phyloP scores from a whole-genome alignment of 2,888 invertebrate genomes.

The Cyclophora punctaria region DNA sequence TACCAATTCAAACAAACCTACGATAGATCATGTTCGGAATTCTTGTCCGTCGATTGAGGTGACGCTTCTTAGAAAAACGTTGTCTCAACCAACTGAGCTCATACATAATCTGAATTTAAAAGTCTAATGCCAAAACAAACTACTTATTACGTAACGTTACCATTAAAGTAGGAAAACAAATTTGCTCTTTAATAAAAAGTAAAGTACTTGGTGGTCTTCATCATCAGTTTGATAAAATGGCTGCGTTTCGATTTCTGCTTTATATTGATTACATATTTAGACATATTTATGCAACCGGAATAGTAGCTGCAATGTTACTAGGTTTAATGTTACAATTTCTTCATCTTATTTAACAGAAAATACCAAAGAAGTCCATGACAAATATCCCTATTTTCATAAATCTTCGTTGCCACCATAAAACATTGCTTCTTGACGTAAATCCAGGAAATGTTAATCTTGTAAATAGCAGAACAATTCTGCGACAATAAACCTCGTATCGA shows the following conservation, averaged over 20 bases:
- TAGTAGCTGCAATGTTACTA: no score
- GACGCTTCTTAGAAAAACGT: conserved; percentile 16
- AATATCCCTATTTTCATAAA: no score
- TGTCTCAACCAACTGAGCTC: conserved; percentile 11
- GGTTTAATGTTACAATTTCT: no score
- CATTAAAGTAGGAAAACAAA: conserved; percentile 10
- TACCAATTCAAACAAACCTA: conserved; percentile 24
- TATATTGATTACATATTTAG: no score
- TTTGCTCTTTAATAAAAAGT: conserved; percentile 6
- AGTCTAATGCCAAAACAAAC: conserved; percentile 16
- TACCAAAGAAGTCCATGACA: no score
- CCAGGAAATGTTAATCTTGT: no score
- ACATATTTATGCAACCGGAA: no score
- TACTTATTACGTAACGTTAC: conserved; percentile 6
- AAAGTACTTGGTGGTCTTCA: conserved; percentile 11
- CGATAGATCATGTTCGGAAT: conserved; percentile 39
- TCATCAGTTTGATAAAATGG: conserved; percentile 12
- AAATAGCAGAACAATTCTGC: background rate
- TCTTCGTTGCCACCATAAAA: no score
- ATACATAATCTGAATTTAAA: conserved; percentile 15
- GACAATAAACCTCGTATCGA: background rate
- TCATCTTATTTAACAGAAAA: no score
- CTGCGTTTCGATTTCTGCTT: conserved; percentile 1
- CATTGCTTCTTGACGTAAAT: background rate
- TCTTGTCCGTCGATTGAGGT: conserved; percentile 30